These are phyloP conservation scores for Acanthopleura granulata DNA, from an alignment of 2,888 invertebrate species.

Conservation along the genomic window DNA sequence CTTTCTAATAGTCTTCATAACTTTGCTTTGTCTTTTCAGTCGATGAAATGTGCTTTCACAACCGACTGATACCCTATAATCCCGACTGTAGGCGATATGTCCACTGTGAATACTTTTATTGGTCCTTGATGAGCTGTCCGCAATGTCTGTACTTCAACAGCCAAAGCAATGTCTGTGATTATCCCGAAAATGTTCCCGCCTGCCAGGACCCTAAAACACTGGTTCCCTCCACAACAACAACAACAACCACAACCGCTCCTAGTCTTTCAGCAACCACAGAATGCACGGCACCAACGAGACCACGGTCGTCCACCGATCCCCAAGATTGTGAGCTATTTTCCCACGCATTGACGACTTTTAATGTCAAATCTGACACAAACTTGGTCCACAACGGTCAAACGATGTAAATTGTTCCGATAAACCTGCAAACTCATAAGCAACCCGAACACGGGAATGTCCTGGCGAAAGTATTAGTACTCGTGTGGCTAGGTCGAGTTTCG, in stretches of 20 bases:
- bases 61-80: neutral
- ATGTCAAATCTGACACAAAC: too few relatives aligned
- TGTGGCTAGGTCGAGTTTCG: too few relatives aligned
- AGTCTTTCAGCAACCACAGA: neutral
- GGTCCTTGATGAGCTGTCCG: neutral
- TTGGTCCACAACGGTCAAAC: too few relatives aligned
- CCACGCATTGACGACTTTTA: neutral
- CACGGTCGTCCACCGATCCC: neutral
- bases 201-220: neutral
- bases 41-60: neutral
- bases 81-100: neutral
- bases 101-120: neutral
- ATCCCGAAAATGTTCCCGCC: neutral
- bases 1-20: too few relatives aligned
- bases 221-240: neutral
- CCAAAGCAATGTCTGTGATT: neutral
- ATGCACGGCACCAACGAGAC: neutral
- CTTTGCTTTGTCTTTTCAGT: neutral
- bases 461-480: too few relatives aligned
- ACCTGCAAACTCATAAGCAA: too few relatives aligned
- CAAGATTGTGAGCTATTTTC: neutral
- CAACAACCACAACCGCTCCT: neutral
- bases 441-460: too few relatives aligned
- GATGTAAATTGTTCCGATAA: too few relatives aligned
- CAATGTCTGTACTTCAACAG: neutral